Evolutionary conservation across 2,113 vertebrate genomes (phyloP), one percentile per base, ranked within the genome.

Genomic region (Nerophis lumbriciformis): DNA sequence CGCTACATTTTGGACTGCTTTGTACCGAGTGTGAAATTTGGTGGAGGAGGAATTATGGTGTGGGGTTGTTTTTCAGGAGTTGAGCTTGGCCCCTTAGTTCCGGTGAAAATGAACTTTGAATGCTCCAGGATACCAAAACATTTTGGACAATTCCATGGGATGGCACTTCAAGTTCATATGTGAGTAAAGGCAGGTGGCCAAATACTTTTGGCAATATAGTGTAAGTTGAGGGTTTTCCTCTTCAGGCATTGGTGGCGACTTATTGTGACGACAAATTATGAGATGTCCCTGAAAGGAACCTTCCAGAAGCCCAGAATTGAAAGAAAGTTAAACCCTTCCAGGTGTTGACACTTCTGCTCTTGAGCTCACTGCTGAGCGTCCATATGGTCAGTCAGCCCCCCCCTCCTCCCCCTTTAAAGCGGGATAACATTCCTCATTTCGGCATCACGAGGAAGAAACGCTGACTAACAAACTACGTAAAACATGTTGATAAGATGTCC

Each of bases 301-400:
- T 8, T 48, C 50, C 57, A 61, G 39, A 37, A 57, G 62, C 59
- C 68, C 72, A 79, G 78, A 84, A 84, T 76, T 80, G 80, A 61
- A 65, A 57, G 71, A 73, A 77, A 68, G 63, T 67, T 63, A 57
- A 52, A 72, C 73, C 67, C 73, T 63, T 65, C 64, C 77, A 82
- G 77, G 76, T 82, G 75, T 68, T 76, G 61, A 57, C 66, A 70
- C 66, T 76, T 76, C 61, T 71, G 58, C 39, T 66, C 28, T 51
- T 82, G 66, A 79, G 76, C 68, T 65, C 53, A 52, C 65, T 28
- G 49, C 48, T 71, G 38, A 62, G 42, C 6, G 66, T 67, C 76
- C 79, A 81, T 80, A 81, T 78, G 85, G 77, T 61, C 56, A 55
- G 53, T 66, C 71, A 81, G 71, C 76, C 79, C 68, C 66, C 80